Percentiles rank a stretch among this genome's conserved stretches.
phyloP scores from a whole-genome alignment of 2,113 vertebrate species.

The Sebastes schlegelii region DNA sequence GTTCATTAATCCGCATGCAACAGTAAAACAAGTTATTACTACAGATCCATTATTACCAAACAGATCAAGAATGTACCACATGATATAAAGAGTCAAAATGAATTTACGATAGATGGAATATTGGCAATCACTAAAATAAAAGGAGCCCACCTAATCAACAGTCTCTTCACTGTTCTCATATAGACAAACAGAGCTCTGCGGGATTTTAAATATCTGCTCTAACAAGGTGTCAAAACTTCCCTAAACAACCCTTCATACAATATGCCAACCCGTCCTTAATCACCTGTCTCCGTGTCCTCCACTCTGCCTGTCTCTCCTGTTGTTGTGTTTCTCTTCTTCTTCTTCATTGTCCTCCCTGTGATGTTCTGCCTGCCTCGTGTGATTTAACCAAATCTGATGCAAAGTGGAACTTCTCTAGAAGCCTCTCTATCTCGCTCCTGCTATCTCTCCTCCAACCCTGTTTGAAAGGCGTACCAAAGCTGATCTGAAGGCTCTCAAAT shows the following conservation, averaged over 20 bases:
- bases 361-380: slow-evolving; percentile 6
- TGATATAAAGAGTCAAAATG: not conserved
- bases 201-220: slow-evolving; percentile 11
- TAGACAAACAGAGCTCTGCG: not conserved
- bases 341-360: not conserved
- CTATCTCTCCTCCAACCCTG: slow-evolving; percentile 22
- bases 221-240: slow-evolving; percentile 17
- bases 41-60: not conserved
- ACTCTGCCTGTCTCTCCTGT: not conserved
- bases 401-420: slow-evolving; percentile 15
- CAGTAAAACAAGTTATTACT: no score
- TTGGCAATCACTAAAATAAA: not conserved
- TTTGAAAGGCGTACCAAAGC: slow-evolving; percentile 37
- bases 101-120: not conserved
- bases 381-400: slow-evolving; percentile 44
- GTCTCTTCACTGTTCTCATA: not conserved
- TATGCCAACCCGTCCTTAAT: not conserved
- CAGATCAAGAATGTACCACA: not conserved
- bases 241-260: not conserved
- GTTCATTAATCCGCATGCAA: no score
- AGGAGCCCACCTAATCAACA: not conserved
- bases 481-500: slow-evolving; percentile 58
- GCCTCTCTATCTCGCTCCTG: slow-evolving; percentile 23
- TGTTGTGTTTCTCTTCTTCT: not conserved
- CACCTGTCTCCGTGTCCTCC: not conserved